A percentile compares a stretch with the other conserved stretches of the same genome.
These are phyloP conservation scores for Arctia plantaginis DNA, from an alignment of 2,888 invertebrate genomes.

Conservation along the genomic window DNA sequence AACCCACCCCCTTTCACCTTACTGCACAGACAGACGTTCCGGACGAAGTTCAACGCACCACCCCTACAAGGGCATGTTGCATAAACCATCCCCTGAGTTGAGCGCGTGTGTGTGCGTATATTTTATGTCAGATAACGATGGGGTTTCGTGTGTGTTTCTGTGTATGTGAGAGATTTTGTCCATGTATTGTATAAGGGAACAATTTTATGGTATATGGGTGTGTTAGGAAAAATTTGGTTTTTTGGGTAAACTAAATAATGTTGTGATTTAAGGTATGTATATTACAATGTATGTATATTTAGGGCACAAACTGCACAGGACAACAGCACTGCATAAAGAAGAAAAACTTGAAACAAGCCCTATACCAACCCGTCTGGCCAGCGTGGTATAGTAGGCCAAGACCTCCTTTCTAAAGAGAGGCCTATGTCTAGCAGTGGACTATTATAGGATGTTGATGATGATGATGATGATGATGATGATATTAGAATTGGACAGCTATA, in stretches of 20 bases:
- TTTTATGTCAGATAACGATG: slow-evolving; percentile 2
- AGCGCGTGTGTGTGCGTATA: slow-evolving; percentile 22
- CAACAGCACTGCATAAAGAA: too few relatives aligned
- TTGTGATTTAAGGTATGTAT: background rate
- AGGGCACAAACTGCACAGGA: too few relatives aligned
- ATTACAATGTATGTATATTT: too few relatives aligned
- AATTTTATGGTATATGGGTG: background rate
- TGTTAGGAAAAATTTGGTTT: background rate
- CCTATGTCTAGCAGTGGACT: too few relatives aligned
- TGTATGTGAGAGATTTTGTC: background rate
- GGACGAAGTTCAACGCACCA: slow-evolving; percentile 53
- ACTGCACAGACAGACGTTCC: slow-evolving; percentile 45
- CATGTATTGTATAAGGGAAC: background rate
- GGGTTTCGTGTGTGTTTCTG: slow-evolving; percentile 21
- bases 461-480: too few relatives aligned
- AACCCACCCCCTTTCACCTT: slow-evolving; percentile 48
- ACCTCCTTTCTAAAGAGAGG: too few relatives aligned
- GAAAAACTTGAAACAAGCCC: too few relatives aligned
- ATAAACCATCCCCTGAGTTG: slow-evolving; percentile 49
- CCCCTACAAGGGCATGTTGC: slow-evolving; percentile 52
- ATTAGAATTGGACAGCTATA: too few relatives aligned
- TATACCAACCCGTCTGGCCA: too few relatives aligned
- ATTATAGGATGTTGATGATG: too few relatives aligned
- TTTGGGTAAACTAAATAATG: background rate
- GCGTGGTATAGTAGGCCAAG: too few relatives aligned